Conservation (phyloP, 1,140 invertebrate species). For the Eumeta japonica region DNA sequence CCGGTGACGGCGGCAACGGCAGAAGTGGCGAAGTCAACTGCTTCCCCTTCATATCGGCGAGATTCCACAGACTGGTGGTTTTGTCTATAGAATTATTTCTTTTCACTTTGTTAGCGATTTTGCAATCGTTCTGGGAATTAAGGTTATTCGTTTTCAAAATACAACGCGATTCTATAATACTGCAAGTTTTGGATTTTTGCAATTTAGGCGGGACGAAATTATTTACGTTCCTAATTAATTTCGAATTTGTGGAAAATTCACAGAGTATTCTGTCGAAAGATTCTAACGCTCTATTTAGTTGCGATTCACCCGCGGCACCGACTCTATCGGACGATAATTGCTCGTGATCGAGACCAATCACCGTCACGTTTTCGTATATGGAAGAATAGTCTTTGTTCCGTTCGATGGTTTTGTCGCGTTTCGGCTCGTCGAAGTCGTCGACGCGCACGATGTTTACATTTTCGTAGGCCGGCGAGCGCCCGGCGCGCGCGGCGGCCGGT, state of each 20-base stretch:
- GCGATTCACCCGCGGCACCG: slow-evolving; percentile 41
- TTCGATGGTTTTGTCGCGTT: slow-evolving; percentile 30
- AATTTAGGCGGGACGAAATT: slow-evolving; percentile 53
- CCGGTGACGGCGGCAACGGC: slow-evolving; percentile 29
- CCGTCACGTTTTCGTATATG: slow-evolving; percentile 45
- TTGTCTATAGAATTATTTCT: slow-evolving; percentile 52
- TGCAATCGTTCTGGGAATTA: slow-evolving; percentile 33
- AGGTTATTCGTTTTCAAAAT: slow-evolving; percentile 58
- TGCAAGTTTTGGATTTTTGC: slow-evolving; percentile 64
- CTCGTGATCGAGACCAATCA: slow-evolving; percentile 42
- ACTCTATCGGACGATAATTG: slow-evolving; percentile 11
- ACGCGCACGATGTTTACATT: slow-evolving; percentile 43
- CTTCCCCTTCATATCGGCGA: slow-evolving; percentile 55
- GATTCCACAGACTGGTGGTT: slow-evolving; percentile 58
- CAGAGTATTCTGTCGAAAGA: slow-evolving; percentile 65
- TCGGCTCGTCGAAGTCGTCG: slow-evolving; percentile 10
- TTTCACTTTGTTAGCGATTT: slow-evolving; percentile 29
- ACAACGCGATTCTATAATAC: slow-evolving; percentile 63
- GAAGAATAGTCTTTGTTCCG: slow-evolving; percentile 47
- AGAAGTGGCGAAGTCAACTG: slow-evolving; percentile 42
- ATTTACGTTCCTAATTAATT: slow-evolving; percentile 20
- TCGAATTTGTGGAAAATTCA: slow-evolving; percentile 45
- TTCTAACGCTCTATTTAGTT: slow-evolving; percentile 62
- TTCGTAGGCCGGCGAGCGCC: slow-evolving; percentile 31
- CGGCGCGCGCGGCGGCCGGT: neutral